These are phyloP conservation scores for Loxodonta africana DNA, from an alignment of 2,113 vertebrate species.

Conservation along the genomic window DNA sequence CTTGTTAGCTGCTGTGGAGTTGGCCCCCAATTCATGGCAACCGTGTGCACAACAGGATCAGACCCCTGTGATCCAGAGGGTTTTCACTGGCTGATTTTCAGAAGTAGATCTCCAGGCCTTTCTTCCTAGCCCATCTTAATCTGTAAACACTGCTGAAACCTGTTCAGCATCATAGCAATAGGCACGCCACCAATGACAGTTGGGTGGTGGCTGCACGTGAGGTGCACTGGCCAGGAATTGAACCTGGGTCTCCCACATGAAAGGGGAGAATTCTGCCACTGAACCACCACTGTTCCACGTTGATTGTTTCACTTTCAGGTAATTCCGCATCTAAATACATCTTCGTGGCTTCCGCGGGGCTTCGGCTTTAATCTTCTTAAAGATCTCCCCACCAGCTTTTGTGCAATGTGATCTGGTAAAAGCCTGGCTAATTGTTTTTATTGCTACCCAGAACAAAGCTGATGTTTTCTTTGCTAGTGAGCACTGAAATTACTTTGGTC, in stretches of 20 bases:
- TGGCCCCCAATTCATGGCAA: too few relatives aligned
- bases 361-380: neutral
- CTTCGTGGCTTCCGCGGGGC: neutral
- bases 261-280: neutral
- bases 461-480: conserved; percentile 7
- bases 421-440: neutral
- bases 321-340: conserved; percentile 13
- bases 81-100: too few relatives aligned
- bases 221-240: neutral
- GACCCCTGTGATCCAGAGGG: too few relatives aligned
- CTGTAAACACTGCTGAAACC: too few relatives aligned
- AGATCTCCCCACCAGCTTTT: neutral
- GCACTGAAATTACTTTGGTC: conserved; percentile 13
- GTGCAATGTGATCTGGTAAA: neutral
- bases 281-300: neutral
- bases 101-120: too few relatives aligned
- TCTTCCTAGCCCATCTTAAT: too few relatives aligned
- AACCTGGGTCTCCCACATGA: neutral
- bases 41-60: too few relatives aligned
- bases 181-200: neutral
- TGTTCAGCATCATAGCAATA: too few relatives aligned
- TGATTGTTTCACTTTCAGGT: neutral
- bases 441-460: neutral
- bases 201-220: neutral
- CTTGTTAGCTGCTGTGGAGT: neutral